Evolutionary conservation across 2,888 invertebrate genomes (phyloP), one percentile per base, ranked within the genome.

Genomic region (Nemoura dubitans): DNA sequence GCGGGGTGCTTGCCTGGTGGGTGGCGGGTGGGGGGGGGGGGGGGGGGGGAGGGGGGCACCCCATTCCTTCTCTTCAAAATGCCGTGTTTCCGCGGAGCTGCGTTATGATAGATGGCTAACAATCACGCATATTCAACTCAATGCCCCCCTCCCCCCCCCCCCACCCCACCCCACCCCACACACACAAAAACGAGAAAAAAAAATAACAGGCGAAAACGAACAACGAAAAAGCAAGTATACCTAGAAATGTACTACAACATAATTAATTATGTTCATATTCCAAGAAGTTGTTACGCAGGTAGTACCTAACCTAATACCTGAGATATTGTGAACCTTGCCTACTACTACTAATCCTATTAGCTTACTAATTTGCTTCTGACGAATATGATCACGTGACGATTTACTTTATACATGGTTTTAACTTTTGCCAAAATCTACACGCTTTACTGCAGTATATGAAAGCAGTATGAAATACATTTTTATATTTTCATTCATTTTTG

Each of bases 21-120:
- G 36, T 36, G 3, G 36, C 10, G 36, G 36, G 10, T 36, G 36
- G 36, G 36, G 36, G 36, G 36, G 36, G 10, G 36, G 36, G 36
- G 10, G 36, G 36, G 6, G 81, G 30, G 81, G 5, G 81, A 21
- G 81, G 2, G 81, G 5, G 0, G 3, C 30, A 81, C 30, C 28
- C 81, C 78, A 14, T 78, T 26, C 30, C 82, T 28, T 29, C 82
- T 28, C 82, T 29, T 26, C 78, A 27, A 36, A 36, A 36, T n/a
- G 7, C 30, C 81, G 30, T 81, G 81, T 59, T 59, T 59, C n/a
- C 30, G 16, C 14, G 14, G 59, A 59, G 59, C 81, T 28, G 3
- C 83, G 21, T 76, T 76, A 76, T 85, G 87, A 87, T 85, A 85
- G 85, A 87, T 76, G 85, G 85, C 76, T 59, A 5, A 30, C 59